These are phyloP conservation scores for Diabrotica undecimpunctata DNA, from an alignment of 1,140 invertebrate species.

Conservation along the genomic window DNA sequence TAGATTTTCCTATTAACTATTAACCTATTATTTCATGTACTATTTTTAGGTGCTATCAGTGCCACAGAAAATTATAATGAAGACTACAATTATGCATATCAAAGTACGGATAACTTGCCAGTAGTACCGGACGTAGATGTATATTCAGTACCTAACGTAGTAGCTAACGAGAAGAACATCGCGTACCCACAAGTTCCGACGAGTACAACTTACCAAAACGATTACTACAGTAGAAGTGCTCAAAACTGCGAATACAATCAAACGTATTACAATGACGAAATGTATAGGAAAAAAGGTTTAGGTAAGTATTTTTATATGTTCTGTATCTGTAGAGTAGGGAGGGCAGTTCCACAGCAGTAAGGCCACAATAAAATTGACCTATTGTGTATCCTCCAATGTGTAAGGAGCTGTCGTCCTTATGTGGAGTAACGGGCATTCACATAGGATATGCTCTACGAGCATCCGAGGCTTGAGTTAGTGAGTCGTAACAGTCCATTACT, in stretches of 20 bases:
- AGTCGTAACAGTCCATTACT: too few species aligned
- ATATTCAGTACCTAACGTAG: background rate
- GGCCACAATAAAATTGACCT: too few species aligned
- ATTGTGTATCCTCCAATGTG: too few species aligned
- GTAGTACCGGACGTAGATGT: constrained; percentile 7
- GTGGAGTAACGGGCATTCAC: too few species aligned
- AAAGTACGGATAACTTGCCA: constrained; percentile 51
- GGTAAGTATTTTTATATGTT: background rate
- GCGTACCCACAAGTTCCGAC: constrained; percentile 5
- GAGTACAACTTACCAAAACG: constrained; percentile 1
- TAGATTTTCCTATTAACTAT: too few species aligned
- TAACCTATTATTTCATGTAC: too few species aligned
- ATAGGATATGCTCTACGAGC: too few species aligned
- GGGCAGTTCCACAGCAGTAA: too few species aligned
- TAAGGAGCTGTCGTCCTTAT: too few species aligned
- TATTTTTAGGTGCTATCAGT: constrained; percentile 47
- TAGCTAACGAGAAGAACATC: background rate
- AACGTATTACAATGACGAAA: constrained; percentile 10
- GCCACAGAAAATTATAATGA: constrained; percentile 60
- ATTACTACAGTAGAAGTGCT: constrained; percentile 14
- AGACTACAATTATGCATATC: constrained; percentile 67
- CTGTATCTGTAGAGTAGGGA: too few species aligned
- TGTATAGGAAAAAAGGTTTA: background rate
- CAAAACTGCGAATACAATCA: constrained; percentile 15
- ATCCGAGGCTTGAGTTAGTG: too few species aligned